Evolutionary conservation across 2,888 invertebrate species (phyloP), one percentile per base, ranked within the genome.

Genomic region (Cancer borealis): DNA sequence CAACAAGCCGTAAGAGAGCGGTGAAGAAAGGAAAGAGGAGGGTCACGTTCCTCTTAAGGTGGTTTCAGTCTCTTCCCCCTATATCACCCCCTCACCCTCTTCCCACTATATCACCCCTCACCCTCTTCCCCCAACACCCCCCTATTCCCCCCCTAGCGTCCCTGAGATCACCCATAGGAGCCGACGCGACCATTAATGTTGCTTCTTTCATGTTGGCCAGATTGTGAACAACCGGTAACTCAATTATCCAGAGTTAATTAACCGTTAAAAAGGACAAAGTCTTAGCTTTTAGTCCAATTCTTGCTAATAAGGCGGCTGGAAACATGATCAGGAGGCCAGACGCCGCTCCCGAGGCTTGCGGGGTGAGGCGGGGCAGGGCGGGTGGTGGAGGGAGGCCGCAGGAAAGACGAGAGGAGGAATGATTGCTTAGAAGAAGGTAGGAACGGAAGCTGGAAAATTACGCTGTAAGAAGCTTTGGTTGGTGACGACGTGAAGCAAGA

Each of bases 251-350:
- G n/a, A 66, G 47, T 88, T 94, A 94, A 94, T 94, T 94, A 92
- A 66, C 88, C 88, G 93, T 66, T 73, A 92, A 94, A 94, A 94
- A 92, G 92, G 92, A 88, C 92, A 94, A 92, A 94, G 93, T 94
- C 93, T 92, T 73, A 88, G 92, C 93, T 92, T 94, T 94, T 94
- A 94, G 93, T 94, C 93, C 93, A 94, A 94, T 94, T 94, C 91
- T 92, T 92, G 66, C n/a, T 92, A 92, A 94, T 92, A 92, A 88
- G 93, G 92, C 54, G 89, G 87, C 45, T 39, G 92, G 93, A 92
- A 94, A 94, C 92, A 94, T 47, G 88, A 94, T 94, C 93, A 94
- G 47, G 26, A 14, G 30, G 73, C 73, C 73, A 73, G 73, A n/a
- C 73, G 73, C 21, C 4, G 26, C n/a, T 3, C 54, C 14, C 8